Conservation (phyloP, 2,888 invertebrate species). For the Schrankia costaestrigalis region DNA sequence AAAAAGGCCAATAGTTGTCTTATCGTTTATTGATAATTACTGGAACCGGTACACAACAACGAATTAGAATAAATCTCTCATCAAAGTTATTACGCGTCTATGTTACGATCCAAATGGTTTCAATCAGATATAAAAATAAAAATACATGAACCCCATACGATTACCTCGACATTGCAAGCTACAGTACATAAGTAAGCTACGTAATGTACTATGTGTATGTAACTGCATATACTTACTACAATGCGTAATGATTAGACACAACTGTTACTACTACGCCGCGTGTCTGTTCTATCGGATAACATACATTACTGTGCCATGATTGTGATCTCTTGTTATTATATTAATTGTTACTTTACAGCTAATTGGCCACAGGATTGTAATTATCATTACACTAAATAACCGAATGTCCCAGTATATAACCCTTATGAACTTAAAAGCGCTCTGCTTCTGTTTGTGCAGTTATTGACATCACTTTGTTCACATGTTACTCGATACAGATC, state of each 20-base stretch:
- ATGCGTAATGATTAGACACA: slow-evolving; percentile 34
- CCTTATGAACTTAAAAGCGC: slow-evolving; percentile 14
- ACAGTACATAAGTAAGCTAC: slow-evolving; percentile 41
- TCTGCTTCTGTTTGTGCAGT: slow-evolving; percentile 22
- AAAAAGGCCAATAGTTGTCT: slow-evolving; percentile 72
- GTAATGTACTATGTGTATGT: too few relatives aligned
- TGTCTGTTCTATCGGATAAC: too few relatives aligned
- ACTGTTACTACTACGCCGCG: too few relatives aligned
- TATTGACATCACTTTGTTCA: too few relatives aligned
- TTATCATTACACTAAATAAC: slow-evolving; percentile 28
- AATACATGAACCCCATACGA: slow-evolving; percentile 51
- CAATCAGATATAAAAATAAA: slow-evolving; percentile 73
- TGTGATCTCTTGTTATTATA: slow-evolving; percentile 35
- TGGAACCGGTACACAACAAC: slow-evolving; percentile 70
- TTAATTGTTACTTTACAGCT: slow-evolving; percentile 29
- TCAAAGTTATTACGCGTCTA: slow-evolving; percentile 49
- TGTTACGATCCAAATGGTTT: slow-evolving; percentile 47
- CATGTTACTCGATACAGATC: slow-evolving; percentile 43
- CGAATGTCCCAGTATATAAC: slow-evolving; percentile 27
- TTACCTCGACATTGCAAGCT: slow-evolving; percentile 35
- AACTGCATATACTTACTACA: slow-evolving; percentile 40
- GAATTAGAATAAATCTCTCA: slow-evolving; percentile 41
- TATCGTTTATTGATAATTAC: slow-evolving; percentile 72
- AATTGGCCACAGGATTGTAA: slow-evolving; percentile 35
- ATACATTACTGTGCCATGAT: slow-evolving; percentile 26